Evolutionary conservation across 2,888 invertebrate species (phyloP).

Genomic region (Muschampia plurimacula): DNA sequence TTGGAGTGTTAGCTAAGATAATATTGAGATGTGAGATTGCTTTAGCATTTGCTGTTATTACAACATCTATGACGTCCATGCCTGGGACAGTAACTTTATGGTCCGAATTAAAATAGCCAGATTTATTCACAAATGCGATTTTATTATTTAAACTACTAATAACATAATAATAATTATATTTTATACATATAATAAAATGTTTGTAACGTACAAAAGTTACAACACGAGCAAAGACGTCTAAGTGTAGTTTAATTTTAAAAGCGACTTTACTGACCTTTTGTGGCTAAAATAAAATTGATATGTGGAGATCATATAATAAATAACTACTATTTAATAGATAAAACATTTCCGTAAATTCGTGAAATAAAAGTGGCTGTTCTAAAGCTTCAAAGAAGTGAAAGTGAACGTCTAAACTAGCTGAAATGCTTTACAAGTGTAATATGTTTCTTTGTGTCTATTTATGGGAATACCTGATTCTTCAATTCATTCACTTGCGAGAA

Average conservation of each 20-base stretch:
- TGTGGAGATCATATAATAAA: no score
- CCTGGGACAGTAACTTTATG: conserved; percentile 76
- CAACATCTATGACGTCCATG: conserved; percentile 77
- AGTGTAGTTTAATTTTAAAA: no score
- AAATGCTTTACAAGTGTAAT: conserved; percentile 18
- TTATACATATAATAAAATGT: no score
- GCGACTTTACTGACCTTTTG: no score
- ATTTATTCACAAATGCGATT: not conserved
- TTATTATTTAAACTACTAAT: not conserved
- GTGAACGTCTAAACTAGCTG: conserved; percentile 48
- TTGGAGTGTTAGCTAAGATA: conserved; percentile 48
- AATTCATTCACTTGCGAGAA: conserved; percentile 98
- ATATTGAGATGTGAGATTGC: conserved; percentile 53
- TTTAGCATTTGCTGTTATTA: conserved; percentile 69
- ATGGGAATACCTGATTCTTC: conserved; percentile 81
- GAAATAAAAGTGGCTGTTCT: not conserved
- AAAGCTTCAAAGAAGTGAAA: conserved; percentile 43
- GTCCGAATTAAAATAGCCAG: conserved; percentile 54
- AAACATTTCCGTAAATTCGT: not conserved
- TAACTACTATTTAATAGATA: not conserved
- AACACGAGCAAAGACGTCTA: no score
- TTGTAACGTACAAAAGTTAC: no score
- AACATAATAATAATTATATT: not conserved
- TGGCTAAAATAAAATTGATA: no score
- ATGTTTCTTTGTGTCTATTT: conserved; percentile 1